These are phyloP conservation scores for Stomorhina lunata DNA, from an alignment of 2,888 invertebrate species.

Conservation along the genomic window DNA sequence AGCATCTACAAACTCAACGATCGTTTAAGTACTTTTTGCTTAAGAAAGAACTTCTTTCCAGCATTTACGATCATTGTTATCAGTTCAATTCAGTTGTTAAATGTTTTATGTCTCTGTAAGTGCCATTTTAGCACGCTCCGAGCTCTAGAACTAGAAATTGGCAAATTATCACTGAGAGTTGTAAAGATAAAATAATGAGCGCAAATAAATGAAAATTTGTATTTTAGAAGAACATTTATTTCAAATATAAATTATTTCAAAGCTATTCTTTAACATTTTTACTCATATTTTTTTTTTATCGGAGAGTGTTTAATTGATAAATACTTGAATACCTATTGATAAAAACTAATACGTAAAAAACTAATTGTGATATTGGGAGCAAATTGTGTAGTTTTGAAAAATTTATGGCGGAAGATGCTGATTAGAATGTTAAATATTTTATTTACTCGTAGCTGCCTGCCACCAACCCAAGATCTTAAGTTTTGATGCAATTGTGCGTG, in stretches of 20 bases:
- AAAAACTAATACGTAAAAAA: no score
- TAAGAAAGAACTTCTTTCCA: conserved; percentile 9
- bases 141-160: no score
- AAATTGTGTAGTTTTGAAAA: no score
- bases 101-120: not conserved
- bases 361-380: not conserved
- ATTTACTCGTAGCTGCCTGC: no score
- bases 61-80: not conserved
- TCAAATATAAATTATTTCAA: no score
- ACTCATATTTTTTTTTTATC: not conserved
- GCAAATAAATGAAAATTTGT: no score
- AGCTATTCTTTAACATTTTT: not conserved
- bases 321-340: not conserved
- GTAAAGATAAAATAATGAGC: no score
- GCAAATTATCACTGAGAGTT: no score
- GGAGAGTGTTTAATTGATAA: not conserved
- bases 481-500: not conserved
- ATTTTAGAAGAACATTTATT: no score
- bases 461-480: no score
- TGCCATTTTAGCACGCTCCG: not conserved
- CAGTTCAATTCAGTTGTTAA: not conserved
- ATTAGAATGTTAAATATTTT: not conserved
- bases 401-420: not conserved
- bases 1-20: conserved; percentile 26
- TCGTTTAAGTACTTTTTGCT: conserved; percentile 24